Percentiles rank a stretch among this genome's conserved stretches.
Evolutionary conservation across 2,113 vertebrate genomes (phyloP).

Genomic region (Mandrillus leucophaeus): DNA sequence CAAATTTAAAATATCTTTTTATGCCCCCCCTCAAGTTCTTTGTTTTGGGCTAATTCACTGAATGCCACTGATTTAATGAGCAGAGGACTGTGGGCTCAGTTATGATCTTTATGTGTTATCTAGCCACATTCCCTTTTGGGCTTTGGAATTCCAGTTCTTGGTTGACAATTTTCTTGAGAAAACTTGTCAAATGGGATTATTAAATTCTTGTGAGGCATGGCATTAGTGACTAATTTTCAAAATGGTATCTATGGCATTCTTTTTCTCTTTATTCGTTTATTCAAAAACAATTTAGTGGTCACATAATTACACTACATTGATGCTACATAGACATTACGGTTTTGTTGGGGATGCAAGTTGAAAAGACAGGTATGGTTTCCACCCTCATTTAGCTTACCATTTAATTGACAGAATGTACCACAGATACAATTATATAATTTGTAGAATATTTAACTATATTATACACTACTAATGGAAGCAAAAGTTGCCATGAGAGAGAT

Average conservation of each 20-base stretch:
- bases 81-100: neutral
- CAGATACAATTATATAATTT: neutral
- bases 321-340: neutral
- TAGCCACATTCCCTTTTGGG: neutral
- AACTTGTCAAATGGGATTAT: neutral
- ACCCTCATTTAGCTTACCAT: neutral
- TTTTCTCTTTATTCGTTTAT: neutral
- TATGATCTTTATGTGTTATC: neutral
- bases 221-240: neutral
- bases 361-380: neutral
- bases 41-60: neutral
- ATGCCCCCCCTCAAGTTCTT: neutral
- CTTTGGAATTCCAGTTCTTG: neutral
- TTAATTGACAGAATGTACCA: neutral
- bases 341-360: neutral
- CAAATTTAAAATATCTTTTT: neutral
- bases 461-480: neutral
- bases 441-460: neutral
- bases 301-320: neutral
- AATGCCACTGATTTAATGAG: neutral
- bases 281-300: neutral
- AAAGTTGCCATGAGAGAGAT: neutral
- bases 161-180: slow-evolving; percentile 17
- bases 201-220: neutral
- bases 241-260: neutral